phyloP scores from a whole-genome alignment of 2,113 vertebrate species.

The Holacanthus passer region DNA sequence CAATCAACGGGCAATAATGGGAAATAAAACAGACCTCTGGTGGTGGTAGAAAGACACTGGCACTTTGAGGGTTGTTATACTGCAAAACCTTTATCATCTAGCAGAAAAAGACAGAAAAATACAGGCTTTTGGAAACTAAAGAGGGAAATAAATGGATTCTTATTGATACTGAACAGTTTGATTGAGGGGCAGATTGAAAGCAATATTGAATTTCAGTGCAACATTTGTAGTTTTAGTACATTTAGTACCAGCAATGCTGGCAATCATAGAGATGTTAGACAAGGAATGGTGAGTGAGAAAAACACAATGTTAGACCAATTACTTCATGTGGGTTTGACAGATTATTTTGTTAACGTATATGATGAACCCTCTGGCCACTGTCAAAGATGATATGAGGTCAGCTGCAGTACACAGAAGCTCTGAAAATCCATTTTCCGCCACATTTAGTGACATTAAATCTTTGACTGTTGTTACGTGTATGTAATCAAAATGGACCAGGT shows the following conservation, averaged over 20 bases:
- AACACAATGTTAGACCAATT: slow-evolving; percentile 1
- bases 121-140: slow-evolving; percentile 73
- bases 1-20: slow-evolving; percentile 74
- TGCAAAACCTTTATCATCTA: slow-evolving; percentile 90
- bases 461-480: neutral
- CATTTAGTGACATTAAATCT: neutral
- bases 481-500: neutral
- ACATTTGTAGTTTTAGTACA: slow-evolving; percentile 31
- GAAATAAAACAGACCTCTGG: slow-evolving; percentile 86
- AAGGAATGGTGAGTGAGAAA: neutral
- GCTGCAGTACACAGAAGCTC: neutral
- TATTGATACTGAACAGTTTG: slow-evolving; percentile 23
- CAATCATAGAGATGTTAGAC: neutral
- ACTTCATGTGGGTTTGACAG: slow-evolving; percentile 7
- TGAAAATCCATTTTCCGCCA: neutral
- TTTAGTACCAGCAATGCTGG: neutral
- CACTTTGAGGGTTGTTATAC: slow-evolving; percentile 86
- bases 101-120: slow-evolving; percentile 80
- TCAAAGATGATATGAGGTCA: neutral
- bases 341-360: neutral
- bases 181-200: slow-evolving; percentile 12
- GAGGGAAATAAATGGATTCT: slow-evolving; percentile 45
- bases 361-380: slow-evolving; percentile 10
- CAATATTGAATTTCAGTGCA: slow-evolving; percentile 6
- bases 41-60: slow-evolving; percentile 85